Percentiles rank a stretch among this genome's conserved stretches.
These are phyloP conservation scores for Dendrophyllia cribrosa DNA, from an alignment of 64 coral and sea anemone genomes.

Conservation along the genomic window DNA sequence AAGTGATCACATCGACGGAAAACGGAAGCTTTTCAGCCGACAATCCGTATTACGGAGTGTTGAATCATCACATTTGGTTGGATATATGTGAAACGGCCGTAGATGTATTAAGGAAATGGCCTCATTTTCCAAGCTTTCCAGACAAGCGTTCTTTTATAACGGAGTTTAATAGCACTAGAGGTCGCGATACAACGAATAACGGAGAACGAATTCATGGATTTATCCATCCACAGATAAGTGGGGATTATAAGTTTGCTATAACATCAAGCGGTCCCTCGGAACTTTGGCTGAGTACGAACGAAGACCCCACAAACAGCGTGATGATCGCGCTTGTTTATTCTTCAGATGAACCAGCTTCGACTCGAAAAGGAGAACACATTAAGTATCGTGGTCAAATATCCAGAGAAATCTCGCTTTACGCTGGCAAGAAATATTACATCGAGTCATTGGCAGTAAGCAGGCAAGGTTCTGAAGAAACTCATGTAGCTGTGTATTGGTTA, in stretches of 20 bases:
- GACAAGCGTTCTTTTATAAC: conserved; percentile 62
- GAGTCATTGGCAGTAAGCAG: conserved; percentile 15
- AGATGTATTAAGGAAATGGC: neutral
- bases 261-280: conserved; percentile 89
- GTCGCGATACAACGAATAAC: conserved; percentile 41
- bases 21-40: too few species aligned
- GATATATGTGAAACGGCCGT: too few species aligned
- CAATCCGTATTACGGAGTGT: too few species aligned
- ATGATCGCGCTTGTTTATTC: conserved; percentile 79
- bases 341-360: conserved; percentile 38
- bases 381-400: conserved; percentile 90
- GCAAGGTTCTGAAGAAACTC: neutral
- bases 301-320: conserved; percentile 52
- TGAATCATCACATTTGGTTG: too few species aligned
- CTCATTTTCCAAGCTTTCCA: conserved; percentile 30
- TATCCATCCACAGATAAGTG: conserved; percentile 75
- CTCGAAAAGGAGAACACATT: conserved; percentile 67
- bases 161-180: conserved; percentile 12
- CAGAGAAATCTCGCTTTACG: conserved; percentile 50
- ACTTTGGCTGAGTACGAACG: conserved; percentile 86
- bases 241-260: conserved; percentile 81
- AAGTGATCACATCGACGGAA: too few species aligned
- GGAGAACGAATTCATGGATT: conserved; percentile 90
- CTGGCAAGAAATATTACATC: conserved; percentile 82
- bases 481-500: neutral